Percentiles rank a stretch among this genome's conserved stretches.
phyloP scores from a whole-genome alignment of 2,113 vertebrate species.

The Ivindomyrus marchei region DNA sequence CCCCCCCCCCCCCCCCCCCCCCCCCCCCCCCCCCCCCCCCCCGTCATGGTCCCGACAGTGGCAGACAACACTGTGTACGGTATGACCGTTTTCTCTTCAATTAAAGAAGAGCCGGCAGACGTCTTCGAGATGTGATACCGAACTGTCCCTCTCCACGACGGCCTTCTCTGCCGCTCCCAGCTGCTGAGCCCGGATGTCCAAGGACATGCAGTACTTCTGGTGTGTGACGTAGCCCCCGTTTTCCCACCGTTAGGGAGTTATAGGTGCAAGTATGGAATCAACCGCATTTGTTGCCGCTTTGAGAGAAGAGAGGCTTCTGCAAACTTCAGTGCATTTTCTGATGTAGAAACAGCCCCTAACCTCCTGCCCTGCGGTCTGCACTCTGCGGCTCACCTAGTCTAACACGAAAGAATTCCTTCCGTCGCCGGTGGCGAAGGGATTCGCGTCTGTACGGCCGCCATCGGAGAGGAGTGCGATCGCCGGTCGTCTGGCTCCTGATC shows the following conservation, averaged over 20 bases:
- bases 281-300: constrained; percentile 43
- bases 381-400: background rate
- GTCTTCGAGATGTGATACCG: background rate
- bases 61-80: background rate
- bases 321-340: background rate
- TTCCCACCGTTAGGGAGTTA: background rate
- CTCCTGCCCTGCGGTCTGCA: background rate
- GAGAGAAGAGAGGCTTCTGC: background rate
- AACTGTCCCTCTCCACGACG: background rate
- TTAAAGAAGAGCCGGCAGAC: background rate
- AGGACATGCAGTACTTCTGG: background rate
- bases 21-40: no score
- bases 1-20: no score
- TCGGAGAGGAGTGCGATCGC: background rate
- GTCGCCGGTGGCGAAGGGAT: constrained; percentile 17
- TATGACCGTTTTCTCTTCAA: background rate
- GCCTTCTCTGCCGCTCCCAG: background rate
- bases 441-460: background rate
- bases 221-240: background rate
- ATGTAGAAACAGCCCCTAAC: background rate
- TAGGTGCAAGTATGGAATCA: constrained; percentile 43
- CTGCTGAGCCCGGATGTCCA: background rate
- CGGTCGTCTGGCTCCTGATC: constrained; percentile 18
- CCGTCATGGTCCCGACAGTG: background rate
- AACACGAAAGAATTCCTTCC: background rate